Percentiles rank a stretch among this genome's conserved stretches.
Conservation (phyloP, 2,888 invertebrate genomes). For the Mermis nigrescens region DNA sequence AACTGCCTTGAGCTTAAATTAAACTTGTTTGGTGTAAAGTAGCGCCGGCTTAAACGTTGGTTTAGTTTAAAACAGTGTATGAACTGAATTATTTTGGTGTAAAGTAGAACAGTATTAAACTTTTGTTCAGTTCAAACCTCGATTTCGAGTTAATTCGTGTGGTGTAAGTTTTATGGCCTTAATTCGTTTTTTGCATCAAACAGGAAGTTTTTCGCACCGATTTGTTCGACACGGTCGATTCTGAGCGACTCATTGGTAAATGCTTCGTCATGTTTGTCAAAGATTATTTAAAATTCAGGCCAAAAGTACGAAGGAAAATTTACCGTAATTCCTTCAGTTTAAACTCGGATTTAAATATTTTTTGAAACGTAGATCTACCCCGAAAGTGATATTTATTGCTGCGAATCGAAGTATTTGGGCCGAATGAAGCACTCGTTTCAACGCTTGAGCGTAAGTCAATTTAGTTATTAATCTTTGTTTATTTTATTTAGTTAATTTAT, state of each 20-base stretch:
- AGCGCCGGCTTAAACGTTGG: too few species aligned
- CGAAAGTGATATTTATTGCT: slow-evolving; percentile 85
- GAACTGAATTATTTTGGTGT: too few species aligned
- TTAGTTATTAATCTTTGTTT: not conserved
- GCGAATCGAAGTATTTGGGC: slow-evolving; percentile 79
- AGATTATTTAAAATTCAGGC: slow-evolving; percentile 72
- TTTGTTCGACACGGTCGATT: slow-evolving; percentile 57
- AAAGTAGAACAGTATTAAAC: too few species aligned
- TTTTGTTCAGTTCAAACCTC: too few species aligned
- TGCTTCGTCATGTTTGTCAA: slow-evolving; percentile 83
- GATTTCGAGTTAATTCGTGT: too few species aligned
- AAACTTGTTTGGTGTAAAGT: too few species aligned
- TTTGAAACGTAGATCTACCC: slow-evolving; percentile 44
- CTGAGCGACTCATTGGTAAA: slow-evolving; percentile 63
- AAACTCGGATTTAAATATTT: not conserved
- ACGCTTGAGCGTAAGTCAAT: slow-evolving; percentile 47
- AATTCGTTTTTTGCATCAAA: too few species aligned
- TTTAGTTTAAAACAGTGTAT: too few species aligned
- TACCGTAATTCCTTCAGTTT: not conserved
- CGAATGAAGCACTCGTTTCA: slow-evolving; percentile 60
- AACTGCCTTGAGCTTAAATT: too few species aligned
- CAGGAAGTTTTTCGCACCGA: slow-evolving; percentile 85
- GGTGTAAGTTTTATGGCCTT: too few species aligned
- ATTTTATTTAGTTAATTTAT: too few species aligned
- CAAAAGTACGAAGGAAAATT: slow-evolving; percentile 46